Percentiles rank a stretch among this genome's conserved stretches.
These are phyloP conservation scores for Myxocyprinus asiaticus DNA, from an alignment of 2,113 vertebrate species.

Conservation along the genomic window DNA sequence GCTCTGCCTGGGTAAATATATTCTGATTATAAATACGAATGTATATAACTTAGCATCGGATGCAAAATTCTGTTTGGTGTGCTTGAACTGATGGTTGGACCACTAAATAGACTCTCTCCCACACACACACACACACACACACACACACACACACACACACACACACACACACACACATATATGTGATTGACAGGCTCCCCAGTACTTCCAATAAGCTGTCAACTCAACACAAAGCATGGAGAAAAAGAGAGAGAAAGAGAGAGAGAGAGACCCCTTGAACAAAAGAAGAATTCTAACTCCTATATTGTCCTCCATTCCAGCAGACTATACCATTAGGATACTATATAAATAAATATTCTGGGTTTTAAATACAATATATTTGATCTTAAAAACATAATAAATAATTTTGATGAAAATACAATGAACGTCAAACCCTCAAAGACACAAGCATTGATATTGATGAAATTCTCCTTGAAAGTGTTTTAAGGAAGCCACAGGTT, in stretches of 20 bases:
- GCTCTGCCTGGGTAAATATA: neutral
- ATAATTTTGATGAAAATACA: too few relatives aligned
- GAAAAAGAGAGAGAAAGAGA: neutral
- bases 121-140: neutral
- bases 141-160: neutral
- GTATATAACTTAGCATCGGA: neutral
- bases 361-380: too few relatives aligned
- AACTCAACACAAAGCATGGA: neutral
- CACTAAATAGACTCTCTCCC: neutral
- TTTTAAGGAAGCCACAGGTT: too few relatives aligned
- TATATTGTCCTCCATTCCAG: neutral
- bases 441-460: too few relatives aligned
- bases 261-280: neutral
- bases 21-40: neutral
- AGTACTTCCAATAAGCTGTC: constrained; percentile 28
- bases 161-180: neutral
- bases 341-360: too few relatives aligned
- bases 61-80: constrained; percentile 1
- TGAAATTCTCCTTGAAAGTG: too few relatives aligned
- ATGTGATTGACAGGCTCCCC: constrained; percentile 21
- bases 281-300: neutral
- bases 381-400: too few relatives aligned
- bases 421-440: too few relatives aligned
- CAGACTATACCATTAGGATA: neutral
- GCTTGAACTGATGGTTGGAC: constrained; percentile 2